These are phyloP conservation scores for Nomada flava DNA, from an alignment of 2,888 invertebrate genomes.

Conservation along the genomic window DNA sequence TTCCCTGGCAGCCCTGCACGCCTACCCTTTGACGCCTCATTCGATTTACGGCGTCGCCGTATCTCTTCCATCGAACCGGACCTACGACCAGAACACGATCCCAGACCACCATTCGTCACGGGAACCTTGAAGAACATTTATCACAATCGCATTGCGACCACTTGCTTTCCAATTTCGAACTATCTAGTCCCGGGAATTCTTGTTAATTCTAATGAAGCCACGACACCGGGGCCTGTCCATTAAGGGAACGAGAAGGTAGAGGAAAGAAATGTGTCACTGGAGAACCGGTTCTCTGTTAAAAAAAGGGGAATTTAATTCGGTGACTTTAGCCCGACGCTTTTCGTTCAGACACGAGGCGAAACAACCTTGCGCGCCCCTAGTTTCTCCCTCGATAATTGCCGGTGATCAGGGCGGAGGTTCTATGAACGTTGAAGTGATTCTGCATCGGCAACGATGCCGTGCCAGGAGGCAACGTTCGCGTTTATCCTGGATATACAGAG, in stretches of 20 bases:
- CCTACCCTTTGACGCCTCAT: conserved; percentile 1
- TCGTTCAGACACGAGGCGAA: conserved; percentile 15
- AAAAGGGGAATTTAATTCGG: conserved; percentile 52
- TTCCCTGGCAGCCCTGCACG: not conserved
- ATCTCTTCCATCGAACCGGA: conserved; percentile 3
- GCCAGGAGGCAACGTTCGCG: conserved; percentile 53
- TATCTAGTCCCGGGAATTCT: not conserved
- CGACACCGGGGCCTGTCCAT: not conserved
- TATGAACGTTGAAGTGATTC: conserved; percentile 69
- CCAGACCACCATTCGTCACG: not conserved
- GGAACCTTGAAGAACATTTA: not conserved
- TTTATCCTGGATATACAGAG: conserved; percentile 56
- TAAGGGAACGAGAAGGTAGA: not conserved
- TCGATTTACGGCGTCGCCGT: conserved; percentile 25
- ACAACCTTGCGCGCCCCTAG: not conserved
- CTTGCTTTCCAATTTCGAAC: no score
- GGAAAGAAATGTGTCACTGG: not conserved
- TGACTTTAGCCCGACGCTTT: conserved; percentile 18
- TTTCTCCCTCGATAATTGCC: conserved; percentile 63
- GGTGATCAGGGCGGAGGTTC: conserved; percentile 61
- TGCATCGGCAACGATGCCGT: conserved; percentile 58
- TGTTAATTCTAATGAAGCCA: not conserved
- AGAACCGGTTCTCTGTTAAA: conserved; percentile 36
- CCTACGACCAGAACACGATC: not conserved
- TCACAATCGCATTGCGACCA: no score